Evolutionary conservation across 2,888 invertebrate species (phyloP).

Genomic region (Ferrisia virgata): DNA sequence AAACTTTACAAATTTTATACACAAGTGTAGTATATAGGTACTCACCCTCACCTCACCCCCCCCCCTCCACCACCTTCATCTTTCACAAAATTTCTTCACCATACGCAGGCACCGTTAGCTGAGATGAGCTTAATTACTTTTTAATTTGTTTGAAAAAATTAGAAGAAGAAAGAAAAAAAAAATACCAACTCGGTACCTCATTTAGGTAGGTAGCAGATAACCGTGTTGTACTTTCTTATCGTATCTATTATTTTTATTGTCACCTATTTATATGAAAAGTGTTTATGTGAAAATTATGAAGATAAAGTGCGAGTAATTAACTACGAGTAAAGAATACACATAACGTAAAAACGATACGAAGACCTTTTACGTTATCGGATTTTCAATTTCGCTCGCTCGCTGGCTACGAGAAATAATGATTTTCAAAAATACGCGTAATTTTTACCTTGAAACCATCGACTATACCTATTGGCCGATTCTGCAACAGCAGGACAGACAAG

Average conservation of each 20-base stretch:
- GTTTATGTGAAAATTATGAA: conserved; percentile 10
- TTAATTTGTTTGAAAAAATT: conserved; percentile 19
- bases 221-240: background rate
- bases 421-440: background rate
- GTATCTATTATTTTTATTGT: background rate
- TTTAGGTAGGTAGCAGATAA: too few relatives aligned
- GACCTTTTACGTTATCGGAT: background rate
- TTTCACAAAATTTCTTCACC: too few relatives aligned
- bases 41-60: background rate
- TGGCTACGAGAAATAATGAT: background rate
- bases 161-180: background rate
- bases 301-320: conserved; percentile 19
- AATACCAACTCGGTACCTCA: background rate
- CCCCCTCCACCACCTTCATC: background rate
- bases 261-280: background rate
- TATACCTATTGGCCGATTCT: background rate
- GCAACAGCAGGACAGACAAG: too few relatives aligned
- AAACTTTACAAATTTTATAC: conserved; percentile 8
- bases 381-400: background rate
- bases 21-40: too few relatives aligned
- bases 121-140: conserved; percentile 18
- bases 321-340: too few relatives aligned
- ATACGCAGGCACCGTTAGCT: background rate
- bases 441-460: background rate
- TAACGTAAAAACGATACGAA: background rate